Percentiles rank a stretch among this genome's conserved stretches.
These are phyloP conservation scores for Ganaspis brasiliensis DNA, from an alignment of 2,888 invertebrate species.

Conservation along the genomic window DNA sequence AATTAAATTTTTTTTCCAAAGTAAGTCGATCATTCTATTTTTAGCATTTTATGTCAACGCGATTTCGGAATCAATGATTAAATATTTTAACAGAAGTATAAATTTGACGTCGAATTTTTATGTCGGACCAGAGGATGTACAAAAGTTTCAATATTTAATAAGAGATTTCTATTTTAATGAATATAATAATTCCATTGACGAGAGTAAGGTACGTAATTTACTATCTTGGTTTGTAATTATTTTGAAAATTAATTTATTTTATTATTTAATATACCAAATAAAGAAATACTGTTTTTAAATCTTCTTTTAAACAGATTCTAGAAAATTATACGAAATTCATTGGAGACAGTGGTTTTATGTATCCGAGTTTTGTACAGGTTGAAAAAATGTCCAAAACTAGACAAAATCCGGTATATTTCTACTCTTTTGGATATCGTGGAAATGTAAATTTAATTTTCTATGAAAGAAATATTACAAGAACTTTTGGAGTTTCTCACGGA, in stretches of 20 bases:
- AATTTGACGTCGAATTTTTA: no score
- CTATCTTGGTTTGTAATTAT: background rate
- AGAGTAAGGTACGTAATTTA: no score
- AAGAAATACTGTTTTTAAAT: no score
- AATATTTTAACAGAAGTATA: no score
- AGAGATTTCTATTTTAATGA: background rate
- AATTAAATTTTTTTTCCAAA: no score
- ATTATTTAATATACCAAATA: no score
- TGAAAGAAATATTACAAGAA: background rate
- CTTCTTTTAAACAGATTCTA: background rate
- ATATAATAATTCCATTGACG: no score
- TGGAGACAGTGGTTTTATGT: background rate
- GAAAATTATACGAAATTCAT: background rate
- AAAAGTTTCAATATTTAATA: no score
- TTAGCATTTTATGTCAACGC: no score
- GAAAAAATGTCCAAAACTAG: background rate
- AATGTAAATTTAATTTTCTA: background rate
- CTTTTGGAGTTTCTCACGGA: background rate
- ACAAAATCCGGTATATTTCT: background rate
- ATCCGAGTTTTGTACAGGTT: background rate
- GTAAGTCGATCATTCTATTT: no score
- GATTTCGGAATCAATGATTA: no score
- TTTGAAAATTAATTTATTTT: background rate
- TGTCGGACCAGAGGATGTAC: no score
- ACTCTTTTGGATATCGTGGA: conserved; percentile 1